Percentiles rank a stretch among this genome's conserved stretches.
These are phyloP conservation scores for Hephaestus fuliginosus DNA, from an alignment of 2,797 vertebrate genomes.

Conservation along the genomic window DNA sequence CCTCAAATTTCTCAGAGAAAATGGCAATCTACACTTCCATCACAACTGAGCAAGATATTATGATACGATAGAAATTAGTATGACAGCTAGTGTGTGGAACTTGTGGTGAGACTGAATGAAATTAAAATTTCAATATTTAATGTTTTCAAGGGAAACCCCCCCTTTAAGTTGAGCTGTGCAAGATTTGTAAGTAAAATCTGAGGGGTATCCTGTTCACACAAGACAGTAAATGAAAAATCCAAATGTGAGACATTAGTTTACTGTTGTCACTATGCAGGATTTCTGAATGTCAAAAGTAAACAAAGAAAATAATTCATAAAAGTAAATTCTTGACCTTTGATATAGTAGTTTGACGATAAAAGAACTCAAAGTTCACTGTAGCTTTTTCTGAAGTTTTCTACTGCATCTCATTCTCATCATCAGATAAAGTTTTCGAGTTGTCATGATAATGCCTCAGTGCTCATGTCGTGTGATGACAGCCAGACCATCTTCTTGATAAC, in stretches of 20 bases:
- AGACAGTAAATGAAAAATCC: background rate
- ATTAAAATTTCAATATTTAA: background rate
- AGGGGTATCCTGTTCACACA: background rate
- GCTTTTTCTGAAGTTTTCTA: too few relatives aligned
- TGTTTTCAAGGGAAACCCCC: too few relatives aligned
- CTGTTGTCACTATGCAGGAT: background rate
- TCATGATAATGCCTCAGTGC: too few relatives aligned
- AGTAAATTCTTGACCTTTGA: background rate
- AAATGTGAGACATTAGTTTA: too few relatives aligned
- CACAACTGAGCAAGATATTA: background rate
- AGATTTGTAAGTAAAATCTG: background rate
- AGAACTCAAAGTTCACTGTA: too few relatives aligned
- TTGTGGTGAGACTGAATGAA: too few relatives aligned
- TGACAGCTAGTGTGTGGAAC: too few relatives aligned
- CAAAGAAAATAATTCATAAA: background rate
- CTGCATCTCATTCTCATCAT: too few relatives aligned
- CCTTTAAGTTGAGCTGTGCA: background rate
- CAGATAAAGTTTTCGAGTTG: too few relatives aligned
- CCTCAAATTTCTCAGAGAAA: too few relatives aligned
- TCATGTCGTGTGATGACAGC: background rate
- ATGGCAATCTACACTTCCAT: too few relatives aligned
- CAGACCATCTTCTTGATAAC: background rate
- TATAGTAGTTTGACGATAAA: background rate
- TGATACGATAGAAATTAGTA: background rate
- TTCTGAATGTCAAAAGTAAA: background rate